Evolutionary conservation across 2,888 invertebrate species (phyloP).

Genomic region (Watsonalla cultraria): DNA sequence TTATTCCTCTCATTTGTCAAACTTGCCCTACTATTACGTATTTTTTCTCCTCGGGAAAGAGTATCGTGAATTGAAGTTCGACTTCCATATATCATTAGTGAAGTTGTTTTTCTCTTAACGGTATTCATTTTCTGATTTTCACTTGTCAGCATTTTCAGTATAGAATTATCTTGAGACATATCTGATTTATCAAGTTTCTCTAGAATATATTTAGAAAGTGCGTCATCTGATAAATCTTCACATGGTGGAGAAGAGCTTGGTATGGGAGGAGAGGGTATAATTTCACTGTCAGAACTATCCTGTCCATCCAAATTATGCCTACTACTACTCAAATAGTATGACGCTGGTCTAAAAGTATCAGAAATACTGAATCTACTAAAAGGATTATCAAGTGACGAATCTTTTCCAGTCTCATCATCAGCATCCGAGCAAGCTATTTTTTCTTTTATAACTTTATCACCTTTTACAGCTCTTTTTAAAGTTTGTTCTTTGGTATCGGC

Average conservation of each 20-base stretch:
- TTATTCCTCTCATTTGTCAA: slow-evolving; percentile 56
- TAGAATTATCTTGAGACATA: slow-evolving; percentile 67
- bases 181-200: slow-evolving; percentile 74
- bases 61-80: slow-evolving; percentile 73
- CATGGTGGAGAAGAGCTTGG: slow-evolving; percentile 86
- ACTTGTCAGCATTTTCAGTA: slow-evolving; percentile 67
- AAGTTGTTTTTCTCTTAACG: slow-evolving; percentile 68
- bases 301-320: slow-evolving; percentile 82
- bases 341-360: slow-evolving; percentile 92
- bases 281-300: slow-evolving; percentile 89
- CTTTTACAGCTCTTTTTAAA: slow-evolving; percentile 58
- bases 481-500: slow-evolving; percentile 68
- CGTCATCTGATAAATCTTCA: slow-evolving; percentile 84
- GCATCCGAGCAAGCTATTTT: slow-evolving; percentile 88
- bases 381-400: slow-evolving; percentile 83
- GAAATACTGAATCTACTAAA: slow-evolving; percentile 88
- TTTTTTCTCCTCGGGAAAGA: slow-evolving; percentile 70
- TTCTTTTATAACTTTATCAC: slow-evolving; percentile 55
- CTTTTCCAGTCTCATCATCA: slow-evolving; percentile 89
- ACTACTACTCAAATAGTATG: slow-evolving; percentile 88
- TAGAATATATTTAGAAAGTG: slow-evolving; percentile 68
- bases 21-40: slow-evolving; percentile 68
- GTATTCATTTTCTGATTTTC: slow-evolving; percentile 69
- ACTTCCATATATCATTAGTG: slow-evolving; percentile 74
- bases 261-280: slow-evolving; percentile 87